These are phyloP conservation scores for Stenopsyche tienmushanensis DNA, from an alignment of 1,140 invertebrate species.

Conservation along the genomic window DNA sequence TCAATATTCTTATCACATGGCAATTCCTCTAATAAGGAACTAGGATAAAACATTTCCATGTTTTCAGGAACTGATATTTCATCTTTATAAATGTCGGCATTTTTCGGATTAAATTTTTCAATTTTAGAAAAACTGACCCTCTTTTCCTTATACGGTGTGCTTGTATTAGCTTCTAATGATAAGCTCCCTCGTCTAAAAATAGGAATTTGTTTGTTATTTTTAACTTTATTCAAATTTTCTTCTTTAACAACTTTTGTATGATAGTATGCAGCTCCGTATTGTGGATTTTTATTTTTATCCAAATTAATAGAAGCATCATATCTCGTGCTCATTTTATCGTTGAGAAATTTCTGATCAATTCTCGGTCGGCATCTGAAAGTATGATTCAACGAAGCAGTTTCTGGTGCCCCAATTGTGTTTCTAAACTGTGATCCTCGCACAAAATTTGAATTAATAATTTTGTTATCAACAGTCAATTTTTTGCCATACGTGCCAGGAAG, in stretches of 20 bases:
- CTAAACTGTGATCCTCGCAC: slow-evolving; percentile 26
- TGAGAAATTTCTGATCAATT: background rate
- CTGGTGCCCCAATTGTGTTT: slow-evolving; percentile 29
- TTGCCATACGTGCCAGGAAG: background rate
- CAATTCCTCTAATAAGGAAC: slow-evolving; percentile 5
- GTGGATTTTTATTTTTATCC: background rate
- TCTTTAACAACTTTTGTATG: background rate
- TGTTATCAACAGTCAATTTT: background rate
- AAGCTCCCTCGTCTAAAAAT: slow-evolving; percentile 37
- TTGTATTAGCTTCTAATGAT: slow-evolving; percentile 7
- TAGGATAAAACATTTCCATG: slow-evolving; percentile 19
- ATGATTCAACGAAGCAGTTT: background rate
- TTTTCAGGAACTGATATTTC: background rate
- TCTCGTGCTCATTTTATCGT: background rate
- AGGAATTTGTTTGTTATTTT: slow-evolving; percentile 15
- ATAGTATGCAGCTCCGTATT: background rate
- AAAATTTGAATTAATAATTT: slow-evolving; percentile 29
- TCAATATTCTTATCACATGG: background rate
- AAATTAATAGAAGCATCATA: background rate
- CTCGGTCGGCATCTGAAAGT: background rate
- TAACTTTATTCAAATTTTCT: background rate
- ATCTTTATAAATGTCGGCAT: background rate
- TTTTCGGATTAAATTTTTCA: background rate
- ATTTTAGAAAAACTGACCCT: slow-evolving; percentile 34
- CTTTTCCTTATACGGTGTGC: slow-evolving; percentile 26